Evolutionary conservation across 2,797 vertebrate genomes (phyloP).

Genomic region (Apogon hyalosoma): DNA sequence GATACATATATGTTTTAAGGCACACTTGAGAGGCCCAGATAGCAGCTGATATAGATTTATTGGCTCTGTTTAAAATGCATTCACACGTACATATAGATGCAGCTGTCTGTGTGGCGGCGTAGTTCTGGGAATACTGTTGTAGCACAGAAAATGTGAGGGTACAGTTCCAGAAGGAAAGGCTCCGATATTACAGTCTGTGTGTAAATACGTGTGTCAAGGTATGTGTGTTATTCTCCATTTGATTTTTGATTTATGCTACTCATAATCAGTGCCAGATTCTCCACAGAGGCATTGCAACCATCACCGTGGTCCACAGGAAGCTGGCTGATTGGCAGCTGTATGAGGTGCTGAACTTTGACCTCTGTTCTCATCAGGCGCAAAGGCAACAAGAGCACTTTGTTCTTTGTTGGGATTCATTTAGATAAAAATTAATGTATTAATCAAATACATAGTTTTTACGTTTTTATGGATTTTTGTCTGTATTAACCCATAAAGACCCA

Average conservation of each 20-base stretch:
- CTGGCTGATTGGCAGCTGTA: no score
- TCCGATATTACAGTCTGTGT: conserved; percentile 49
- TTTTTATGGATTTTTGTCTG: no score
- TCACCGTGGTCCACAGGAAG: no score
- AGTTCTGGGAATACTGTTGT: conserved; percentile 51
- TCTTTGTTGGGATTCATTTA: no score
- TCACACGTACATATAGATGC: conserved; percentile 53
- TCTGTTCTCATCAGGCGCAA: no score
- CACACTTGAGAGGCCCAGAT: conserved; percentile 62
- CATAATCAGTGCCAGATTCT: no score
- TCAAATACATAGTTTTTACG: no score
- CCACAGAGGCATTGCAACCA: no score
- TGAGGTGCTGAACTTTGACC: no score
- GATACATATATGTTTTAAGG: conserved; percentile 71
- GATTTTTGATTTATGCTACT: background rate
- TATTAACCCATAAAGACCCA: no score
- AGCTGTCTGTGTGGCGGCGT: conserved; percentile 54
- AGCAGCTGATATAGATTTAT: conserved; percentile 73
- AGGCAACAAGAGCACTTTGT: no score
- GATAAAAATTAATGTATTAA: no score
- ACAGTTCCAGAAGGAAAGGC: conserved; percentile 54
- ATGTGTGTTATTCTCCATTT: background rate
- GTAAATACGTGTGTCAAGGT: conserved; percentile 12
- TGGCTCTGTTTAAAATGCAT: conserved; percentile 67
- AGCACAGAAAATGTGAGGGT: conserved; percentile 40